A percentile compares a stretch with the other conserved stretches of the same genome.
Conservation (phyloP, 2,797 vertebrate species). For the Mormyrus hasselquistii region DNA sequence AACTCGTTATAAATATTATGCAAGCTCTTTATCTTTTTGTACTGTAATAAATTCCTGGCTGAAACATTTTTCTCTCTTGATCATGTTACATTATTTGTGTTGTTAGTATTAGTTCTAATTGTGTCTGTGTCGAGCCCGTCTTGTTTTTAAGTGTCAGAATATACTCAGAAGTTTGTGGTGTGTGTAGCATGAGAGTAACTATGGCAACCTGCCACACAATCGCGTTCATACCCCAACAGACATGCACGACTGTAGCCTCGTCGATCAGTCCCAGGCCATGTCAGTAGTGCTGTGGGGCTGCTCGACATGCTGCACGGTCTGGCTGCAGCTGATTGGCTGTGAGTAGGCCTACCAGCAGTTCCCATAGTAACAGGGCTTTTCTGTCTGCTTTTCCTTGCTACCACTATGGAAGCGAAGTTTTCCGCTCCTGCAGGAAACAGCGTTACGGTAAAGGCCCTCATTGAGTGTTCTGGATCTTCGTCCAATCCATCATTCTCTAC, state of each 20-base stretch:
- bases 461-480: background rate
- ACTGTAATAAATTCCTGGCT: slow-evolving; percentile 11
- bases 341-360: slow-evolving; percentile 64
- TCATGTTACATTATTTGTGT: background rate
- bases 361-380: slow-evolving; percentile 94
- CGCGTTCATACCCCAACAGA: background rate
- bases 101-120: background rate
- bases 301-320: slow-evolving; percentile 28
- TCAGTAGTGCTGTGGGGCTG: background rate
- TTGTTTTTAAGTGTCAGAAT: background rate
- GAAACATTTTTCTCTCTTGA: background rate
- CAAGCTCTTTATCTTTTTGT: background rate
- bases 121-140: background rate
- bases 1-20: background rate
- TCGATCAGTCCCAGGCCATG: background rate
- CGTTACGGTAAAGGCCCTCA: slow-evolving; percentile 86
- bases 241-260: background rate
- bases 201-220: background rate
- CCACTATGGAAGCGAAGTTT: slow-evolving; percentile 99
- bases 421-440: slow-evolving; percentile 99
- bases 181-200: background rate
- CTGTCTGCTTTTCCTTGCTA: slow-evolving; percentile 93
- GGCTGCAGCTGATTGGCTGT: slow-evolving; percentile 48
- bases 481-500: background rate
- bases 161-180: background rate